Evolutionary conservation across 2,797 vertebrate species (phyloP), one percentile per base, ranked within the genome.

Genomic region (Muscicapa striata): DNA sequence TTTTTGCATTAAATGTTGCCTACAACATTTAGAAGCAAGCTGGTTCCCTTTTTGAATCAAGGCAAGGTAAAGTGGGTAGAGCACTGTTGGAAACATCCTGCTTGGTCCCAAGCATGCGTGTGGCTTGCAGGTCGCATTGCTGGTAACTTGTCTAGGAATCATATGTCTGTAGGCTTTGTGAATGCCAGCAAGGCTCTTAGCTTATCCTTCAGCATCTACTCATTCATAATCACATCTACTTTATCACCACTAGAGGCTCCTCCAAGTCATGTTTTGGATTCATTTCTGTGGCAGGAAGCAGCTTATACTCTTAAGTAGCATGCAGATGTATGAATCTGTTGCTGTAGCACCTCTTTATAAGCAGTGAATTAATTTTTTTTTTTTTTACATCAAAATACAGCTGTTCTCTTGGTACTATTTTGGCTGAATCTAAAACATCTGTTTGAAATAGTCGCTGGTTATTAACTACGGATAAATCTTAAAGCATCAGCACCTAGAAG

Each of bases 211-310:
- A 70, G n/a, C 32, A 51, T 91, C 49, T 91, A 58, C 75, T 94
- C 55, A 79, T 76, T 93, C 40, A 15, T 81, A 72, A 78, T 90
- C 74, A 30, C 68, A 76, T 95, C 94, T 93, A 38, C 84, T 90
- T 67, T 70, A 54, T 87, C 81, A 77, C 95, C 93, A 90, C 95
- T 96, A 95, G 96, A 97, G 96, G 96, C 70, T 96, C 94, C 96
- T 95, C 93, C 92, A 95, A 69, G 84, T 90, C 95, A 54, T 46
- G 38, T 41, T 95, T 95, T 88, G 77, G 36, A 13, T 67, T 41
- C 0, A 17, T 49, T 81, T 68, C 48, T 91, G 36, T 91, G 36
- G 23, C 52, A 57, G 49, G 59, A 89, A 78, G 54, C 58, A 73
- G 48, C 22, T 89, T n/a, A 13, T n/a, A 17, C 55, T 82, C 46